Base-by-base conservation (phyloP, 2,113 vertebrate genomes). In the Datnioides undecimradiatus region DNA sequence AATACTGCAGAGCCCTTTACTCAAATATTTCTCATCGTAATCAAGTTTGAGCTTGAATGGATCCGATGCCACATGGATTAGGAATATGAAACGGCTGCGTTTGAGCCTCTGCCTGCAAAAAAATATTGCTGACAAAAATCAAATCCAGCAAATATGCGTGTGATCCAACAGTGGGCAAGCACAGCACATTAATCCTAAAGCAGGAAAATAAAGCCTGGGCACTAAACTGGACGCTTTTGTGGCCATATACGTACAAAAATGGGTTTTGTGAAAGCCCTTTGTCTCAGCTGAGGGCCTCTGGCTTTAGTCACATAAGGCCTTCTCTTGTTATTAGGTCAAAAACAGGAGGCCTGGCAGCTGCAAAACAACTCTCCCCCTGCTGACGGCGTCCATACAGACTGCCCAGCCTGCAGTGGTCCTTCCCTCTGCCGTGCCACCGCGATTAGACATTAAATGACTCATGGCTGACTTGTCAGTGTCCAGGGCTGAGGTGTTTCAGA, bases 281-380 rank as follows among this genome's bases (percentile, higher is more conserved):
- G 86, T 91, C 7, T 65, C 51, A 63, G 68, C 60, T 1, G 34
- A 73, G 74, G 83, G 79, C 84, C 83, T 29, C 79, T 79, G 81
- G 83, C 62, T 90, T 91, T 81, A 79, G 86, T 82, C 86, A 59
- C 78, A 71, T 71, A 75, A 78, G 85, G 86, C 72, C 89, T 82
- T 40, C 85, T 86, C 76, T 85, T 85, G 84, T 90, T 78, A 81
- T 74, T 59, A 69, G 85, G 87, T 89, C 81, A 87, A 45, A 90
- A 82, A 84, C 85, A 82, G 67, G 85, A 83, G 90, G 87, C 90
- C 91, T 57, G 38, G 71, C 75, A 64, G 75, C 83, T 75, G 82
- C 78, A 63, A 85, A 72, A 86, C 62, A 66, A 6, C 43, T 25
- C 54, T 25, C 7, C 34, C 58, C 48, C 13, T n/a, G 6, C 64